These are phyloP conservation scores for Euschistus heros DNA, from an alignment of 1,140 invertebrate species.

Conservation along the genomic window DNA sequence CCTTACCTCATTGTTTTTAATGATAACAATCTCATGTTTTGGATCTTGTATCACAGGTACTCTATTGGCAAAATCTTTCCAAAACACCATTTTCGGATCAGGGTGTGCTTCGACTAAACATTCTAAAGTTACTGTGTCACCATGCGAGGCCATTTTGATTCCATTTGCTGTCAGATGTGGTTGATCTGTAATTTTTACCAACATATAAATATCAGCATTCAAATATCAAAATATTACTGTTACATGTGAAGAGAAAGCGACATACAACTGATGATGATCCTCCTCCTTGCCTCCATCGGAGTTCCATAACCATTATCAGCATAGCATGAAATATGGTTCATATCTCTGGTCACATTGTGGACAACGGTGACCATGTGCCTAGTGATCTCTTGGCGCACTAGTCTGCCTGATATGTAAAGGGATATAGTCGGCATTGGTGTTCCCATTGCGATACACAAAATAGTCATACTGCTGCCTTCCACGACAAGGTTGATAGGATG, in stretches of 20 bases:
- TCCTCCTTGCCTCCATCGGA: constrained; percentile 65
- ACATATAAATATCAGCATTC: neutral
- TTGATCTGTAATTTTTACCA: constrained; percentile 41
- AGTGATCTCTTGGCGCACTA: constrained; percentile 61
- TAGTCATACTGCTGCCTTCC: constrained; percentile 72
- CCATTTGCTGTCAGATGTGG: constrained; percentile 62
- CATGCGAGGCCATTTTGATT: constrained; percentile 57
- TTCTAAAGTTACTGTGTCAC: constrained; percentile 58
- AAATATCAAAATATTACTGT: neutral
- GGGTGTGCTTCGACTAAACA: constrained; percentile 65
- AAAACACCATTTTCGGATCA: constrained; percentile 65
- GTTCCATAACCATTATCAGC: constrained; percentile 75
- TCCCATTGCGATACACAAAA: constrained; percentile 70
- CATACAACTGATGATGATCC: constrained; percentile 68
- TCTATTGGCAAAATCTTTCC: constrained; percentile 56
- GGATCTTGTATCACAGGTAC: constrained; percentile 60
- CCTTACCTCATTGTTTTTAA: constrained; percentile 42
- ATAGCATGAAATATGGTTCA: constrained; percentile 72
- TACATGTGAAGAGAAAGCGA: constrained; percentile 27
- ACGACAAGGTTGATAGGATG: constrained; percentile 69
- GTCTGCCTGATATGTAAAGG: constrained; percentile 60
- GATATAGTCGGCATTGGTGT: constrained; percentile 72
- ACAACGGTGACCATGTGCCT: constrained; percentile 71
- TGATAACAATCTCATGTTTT: constrained; percentile 53
- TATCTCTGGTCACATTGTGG: constrained; percentile 66